A percentile compares a stretch with the other conserved stretches of the same genome.
Conservation (phyloP, 2,888 invertebrate genomes). For the Cosmopolites sordidus region DNA sequence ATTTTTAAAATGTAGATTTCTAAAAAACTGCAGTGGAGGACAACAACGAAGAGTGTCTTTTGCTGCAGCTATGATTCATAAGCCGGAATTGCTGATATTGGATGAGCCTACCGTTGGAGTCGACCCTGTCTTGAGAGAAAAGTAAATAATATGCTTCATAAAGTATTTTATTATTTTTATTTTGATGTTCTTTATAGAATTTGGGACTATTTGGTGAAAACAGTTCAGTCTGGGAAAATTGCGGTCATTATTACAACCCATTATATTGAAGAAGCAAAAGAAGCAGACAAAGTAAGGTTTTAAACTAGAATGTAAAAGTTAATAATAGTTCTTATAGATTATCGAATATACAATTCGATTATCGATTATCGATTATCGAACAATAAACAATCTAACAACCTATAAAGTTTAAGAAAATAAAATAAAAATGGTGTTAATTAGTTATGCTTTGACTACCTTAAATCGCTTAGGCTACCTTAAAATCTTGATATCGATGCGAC, state of each 20-base stretch:
- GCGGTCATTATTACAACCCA: constrained; percentile 94
- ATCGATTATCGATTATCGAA: no score
- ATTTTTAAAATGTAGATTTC: constrained; percentile 37
- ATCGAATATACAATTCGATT: no score
- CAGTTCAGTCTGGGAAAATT: constrained; percentile 64
- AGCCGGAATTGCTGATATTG: constrained; percentile 81
- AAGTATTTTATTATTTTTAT: no score
- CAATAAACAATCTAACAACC: no score
- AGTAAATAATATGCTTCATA: no score
- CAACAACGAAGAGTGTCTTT: constrained; percentile 87
- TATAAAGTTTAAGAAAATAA: no score
- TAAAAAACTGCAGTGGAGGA: constrained; percentile 80
- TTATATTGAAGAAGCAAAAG: constrained; percentile 88
- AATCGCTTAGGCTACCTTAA: no score
- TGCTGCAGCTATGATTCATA: constrained; percentile 83
- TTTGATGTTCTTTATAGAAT: constrained; percentile 64
- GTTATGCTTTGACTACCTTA: no score
- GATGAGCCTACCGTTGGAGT: constrained; percentile 95
- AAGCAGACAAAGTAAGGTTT: constrained; percentile 73
- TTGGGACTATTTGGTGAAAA: constrained; percentile 77
- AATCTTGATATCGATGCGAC: no score
- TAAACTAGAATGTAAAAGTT: no score
- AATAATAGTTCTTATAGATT: no score
- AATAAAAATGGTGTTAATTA: no score
- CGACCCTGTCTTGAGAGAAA: constrained; percentile 82